These are phyloP conservation scores for Orius insidiosus DNA, from an alignment of 1,140 invertebrate species.

Conservation along the genomic window DNA sequence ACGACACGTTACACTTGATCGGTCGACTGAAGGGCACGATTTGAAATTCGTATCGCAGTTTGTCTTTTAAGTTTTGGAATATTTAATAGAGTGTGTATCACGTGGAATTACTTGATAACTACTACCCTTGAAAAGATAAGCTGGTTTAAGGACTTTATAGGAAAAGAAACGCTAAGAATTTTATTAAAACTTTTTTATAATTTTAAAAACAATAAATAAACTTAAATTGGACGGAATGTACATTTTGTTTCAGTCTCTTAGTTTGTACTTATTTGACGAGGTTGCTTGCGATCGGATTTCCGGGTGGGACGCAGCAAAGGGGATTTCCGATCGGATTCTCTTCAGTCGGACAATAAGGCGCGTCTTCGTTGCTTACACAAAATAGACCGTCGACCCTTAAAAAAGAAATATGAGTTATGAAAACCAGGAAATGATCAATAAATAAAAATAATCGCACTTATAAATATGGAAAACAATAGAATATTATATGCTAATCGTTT, in stretches of 20 bases:
- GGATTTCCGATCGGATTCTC: conserved; percentile 35
- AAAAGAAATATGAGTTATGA: conserved; percentile 8
- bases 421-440: not conserved
- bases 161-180: too few species aligned
- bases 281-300: conserved; percentile 4
- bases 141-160: too few species aligned
- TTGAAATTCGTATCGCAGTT: too few species aligned
- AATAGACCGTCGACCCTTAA: conserved; percentile 43
- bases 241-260: not conserved
- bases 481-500: not conserved
- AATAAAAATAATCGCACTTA: not conserved
- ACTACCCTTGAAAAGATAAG: not conserved
- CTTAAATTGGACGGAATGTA: not conserved
- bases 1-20: not conserved
- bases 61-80: conserved; percentile 1
- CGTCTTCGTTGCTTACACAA: conserved; percentile 36
- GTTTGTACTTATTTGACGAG: conserved; percentile 5
- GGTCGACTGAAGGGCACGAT: not conserved
- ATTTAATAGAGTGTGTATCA: conserved; percentile 1
- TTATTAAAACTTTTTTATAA: not conserved
- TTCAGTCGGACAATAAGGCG: conserved; percentile 46
- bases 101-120: not conserved
- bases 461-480: not conserved
- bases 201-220: not conserved
- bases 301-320: conserved; percentile 35